These are phyloP conservation scores for Lichenostomus cassidix DNA, from an alignment of 2,113 vertebrate species.

Conservation along the genomic window DNA sequence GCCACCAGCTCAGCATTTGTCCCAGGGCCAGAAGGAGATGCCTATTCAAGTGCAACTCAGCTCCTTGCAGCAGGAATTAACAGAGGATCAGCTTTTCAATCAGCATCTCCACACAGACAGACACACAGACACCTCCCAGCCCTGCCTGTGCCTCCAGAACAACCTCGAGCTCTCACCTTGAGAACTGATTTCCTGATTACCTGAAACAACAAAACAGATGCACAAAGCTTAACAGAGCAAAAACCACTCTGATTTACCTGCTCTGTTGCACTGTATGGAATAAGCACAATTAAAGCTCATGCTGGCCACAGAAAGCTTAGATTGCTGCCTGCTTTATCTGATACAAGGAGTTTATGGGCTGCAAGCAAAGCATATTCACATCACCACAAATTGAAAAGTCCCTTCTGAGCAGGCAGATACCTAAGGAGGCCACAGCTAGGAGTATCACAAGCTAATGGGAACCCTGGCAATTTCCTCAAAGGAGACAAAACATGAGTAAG, in stretches of 20 bases:
- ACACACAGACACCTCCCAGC: neutral
- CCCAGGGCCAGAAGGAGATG: neutral
- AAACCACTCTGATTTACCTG: neutral
- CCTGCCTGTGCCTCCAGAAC: neutral
- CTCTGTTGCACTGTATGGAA: neutral
- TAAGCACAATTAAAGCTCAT: neutral
- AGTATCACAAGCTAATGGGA: slow-evolving; percentile 39
- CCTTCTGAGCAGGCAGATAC: slow-evolving; percentile 9
- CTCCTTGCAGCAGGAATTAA: neutral
- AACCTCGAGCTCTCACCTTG: neutral
- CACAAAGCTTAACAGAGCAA: neutral
- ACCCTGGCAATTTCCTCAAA: slow-evolving; percentile 44
- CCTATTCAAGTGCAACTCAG: neutral
- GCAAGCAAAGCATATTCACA: slow-evolving; percentile 28
- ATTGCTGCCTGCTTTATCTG: neutral
- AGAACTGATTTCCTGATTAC: neutral
- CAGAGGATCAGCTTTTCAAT: neutral
- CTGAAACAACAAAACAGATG: neutral
- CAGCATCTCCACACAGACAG: neutral
- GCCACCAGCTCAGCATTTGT: neutral
- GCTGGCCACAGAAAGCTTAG: neutral
- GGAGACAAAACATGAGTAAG: slow-evolving; percentile 20
- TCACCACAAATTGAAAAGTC: slow-evolving; percentile 36
- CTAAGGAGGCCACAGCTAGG: slow-evolving; percentile 8
- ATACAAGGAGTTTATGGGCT: neutral